Evolutionary conservation across 30 jellyfish, hydroid and myxozoan species (phyloP).

Genomic region (Catostylus mosaicus): DNA sequence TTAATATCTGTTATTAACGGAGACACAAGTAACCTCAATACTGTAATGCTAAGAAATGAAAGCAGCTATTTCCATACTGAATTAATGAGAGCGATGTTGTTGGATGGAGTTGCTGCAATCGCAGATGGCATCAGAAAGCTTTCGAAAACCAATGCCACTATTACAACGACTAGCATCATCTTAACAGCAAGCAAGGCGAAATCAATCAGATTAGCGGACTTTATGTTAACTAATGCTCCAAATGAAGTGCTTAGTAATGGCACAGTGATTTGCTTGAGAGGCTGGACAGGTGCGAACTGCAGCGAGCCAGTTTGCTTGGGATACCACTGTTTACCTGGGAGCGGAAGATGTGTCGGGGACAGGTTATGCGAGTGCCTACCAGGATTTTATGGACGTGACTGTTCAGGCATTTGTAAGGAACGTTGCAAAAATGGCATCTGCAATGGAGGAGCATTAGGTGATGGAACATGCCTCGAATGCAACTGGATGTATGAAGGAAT

Average conservation of each 20-base stretch:
- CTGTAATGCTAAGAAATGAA: background rate
- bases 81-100: conserved; percentile 31
- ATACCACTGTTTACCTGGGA: conserved; percentile 44
- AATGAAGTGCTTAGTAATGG: background rate
- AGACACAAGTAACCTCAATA: background rate
- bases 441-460: conserved; percentile 82
- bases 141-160: background rate
- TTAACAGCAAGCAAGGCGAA: background rate
- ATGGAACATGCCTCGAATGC: conserved; percentile 75
- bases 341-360: conserved; percentile 79
- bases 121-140: conserved; percentile 3
- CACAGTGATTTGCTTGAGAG: conserved; percentile 17
- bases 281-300: conserved; percentile 86
- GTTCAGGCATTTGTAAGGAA: conserved; percentile 54
- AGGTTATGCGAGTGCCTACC: conserved; percentile 67
- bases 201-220: background rate
- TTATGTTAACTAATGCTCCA: background rate
- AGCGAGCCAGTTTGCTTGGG: conserved; percentile 52
- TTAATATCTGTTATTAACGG: conserved; percentile 15
- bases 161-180: conserved; percentile 9
- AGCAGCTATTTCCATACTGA: background rate
- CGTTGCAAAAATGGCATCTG: conserved; percentile 76
- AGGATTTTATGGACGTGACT: conserved; percentile 71
- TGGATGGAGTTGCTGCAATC: conserved; percentile 47
- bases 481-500: conserved; percentile 82